phyloP scores from a whole-genome alignment of 2,888 invertebrate genomes.

The Leptinotarsa haldemani region DNA sequence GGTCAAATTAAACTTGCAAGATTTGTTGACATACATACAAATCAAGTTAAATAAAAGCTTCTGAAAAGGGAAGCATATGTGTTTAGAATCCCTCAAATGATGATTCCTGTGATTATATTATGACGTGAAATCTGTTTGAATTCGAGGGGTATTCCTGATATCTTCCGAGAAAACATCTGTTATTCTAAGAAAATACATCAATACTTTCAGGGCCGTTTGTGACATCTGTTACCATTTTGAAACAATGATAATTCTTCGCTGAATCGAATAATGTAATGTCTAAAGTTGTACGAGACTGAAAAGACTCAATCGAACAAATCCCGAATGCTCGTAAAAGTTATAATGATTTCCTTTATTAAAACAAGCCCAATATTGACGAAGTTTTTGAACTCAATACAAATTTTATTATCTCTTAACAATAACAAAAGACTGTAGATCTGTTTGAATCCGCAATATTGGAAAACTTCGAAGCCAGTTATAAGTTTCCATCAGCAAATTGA shows the following conservation, averaged over 20 bases:
- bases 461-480: conserved; percentile 32
- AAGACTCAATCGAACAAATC: conserved; percentile 23
- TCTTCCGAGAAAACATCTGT: too few species aligned
- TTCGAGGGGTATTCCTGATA: too few species aligned
- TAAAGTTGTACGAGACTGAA: conserved; percentile 10
- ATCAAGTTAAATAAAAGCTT: too few species aligned
- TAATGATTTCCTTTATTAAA: conserved; percentile 41
- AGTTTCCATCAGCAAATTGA: conserved; percentile 34
- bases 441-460: conserved; percentile 29
- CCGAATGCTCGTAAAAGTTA: conserved; percentile 32
- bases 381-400: conserved; percentile 39
- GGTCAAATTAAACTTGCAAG: too few species aligned
- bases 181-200: not conserved
- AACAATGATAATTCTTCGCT: conserved; percentile 1
- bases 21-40: too few species aligned
- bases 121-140: too few species aligned
- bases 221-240: conserved; percentile 6
- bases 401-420: conserved; percentile 38
- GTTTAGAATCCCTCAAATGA: too few species aligned
- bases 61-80: too few species aligned
- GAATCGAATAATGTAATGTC: conserved; percentile 3
- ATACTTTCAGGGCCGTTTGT: not conserved
- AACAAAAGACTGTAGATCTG: conserved; percentile 33
- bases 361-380: conserved; percentile 38
- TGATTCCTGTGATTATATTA: too few species aligned